Evolutionary conservation across 2,888 invertebrate genomes (phyloP).

Genomic region (Leucoptera coffeella): DNA sequence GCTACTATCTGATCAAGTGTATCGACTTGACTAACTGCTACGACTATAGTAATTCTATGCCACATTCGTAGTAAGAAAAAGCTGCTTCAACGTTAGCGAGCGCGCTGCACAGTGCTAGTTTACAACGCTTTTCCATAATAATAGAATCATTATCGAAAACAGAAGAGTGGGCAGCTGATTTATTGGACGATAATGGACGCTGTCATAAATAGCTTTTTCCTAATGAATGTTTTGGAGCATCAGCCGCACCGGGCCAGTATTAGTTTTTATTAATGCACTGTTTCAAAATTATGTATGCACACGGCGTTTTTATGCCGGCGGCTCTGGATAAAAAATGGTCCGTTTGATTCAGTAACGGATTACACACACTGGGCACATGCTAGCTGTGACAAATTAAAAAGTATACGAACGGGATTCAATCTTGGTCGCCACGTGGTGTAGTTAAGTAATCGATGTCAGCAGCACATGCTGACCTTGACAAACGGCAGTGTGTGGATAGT

Average conservation of each 20-base stretch:
- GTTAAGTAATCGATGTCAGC: conserved; percentile 15
- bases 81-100: conserved; percentile 15
- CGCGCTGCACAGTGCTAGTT: conserved; percentile 38
- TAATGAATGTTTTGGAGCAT: conserved; percentile 35
- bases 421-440: too few species aligned
- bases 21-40: too few species aligned
- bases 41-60: too few species aligned
- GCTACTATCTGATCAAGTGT: too few species aligned
- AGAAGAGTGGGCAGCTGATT: conserved; percentile 55
- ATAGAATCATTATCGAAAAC: conserved; percentile 55
- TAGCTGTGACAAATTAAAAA: neutral
- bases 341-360: neutral
- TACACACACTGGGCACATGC: neutral
- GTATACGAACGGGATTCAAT: neutral
- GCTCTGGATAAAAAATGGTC: neutral
- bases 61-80: too few species aligned
- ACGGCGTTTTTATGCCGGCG: conserved; percentile 12
- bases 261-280: conserved; percentile 29
- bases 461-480: conserved; percentile 38
- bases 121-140: conserved; percentile 53
- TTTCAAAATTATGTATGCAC: conserved; percentile 28
- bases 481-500: conserved; percentile 17
- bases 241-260: conserved; percentile 24
- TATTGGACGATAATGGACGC: conserved; percentile 50
- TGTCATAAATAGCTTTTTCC: conserved; percentile 52